Conservation (phyloP, 2,888 invertebrate genomes). For the Sicus ferrugineus region DNA sequence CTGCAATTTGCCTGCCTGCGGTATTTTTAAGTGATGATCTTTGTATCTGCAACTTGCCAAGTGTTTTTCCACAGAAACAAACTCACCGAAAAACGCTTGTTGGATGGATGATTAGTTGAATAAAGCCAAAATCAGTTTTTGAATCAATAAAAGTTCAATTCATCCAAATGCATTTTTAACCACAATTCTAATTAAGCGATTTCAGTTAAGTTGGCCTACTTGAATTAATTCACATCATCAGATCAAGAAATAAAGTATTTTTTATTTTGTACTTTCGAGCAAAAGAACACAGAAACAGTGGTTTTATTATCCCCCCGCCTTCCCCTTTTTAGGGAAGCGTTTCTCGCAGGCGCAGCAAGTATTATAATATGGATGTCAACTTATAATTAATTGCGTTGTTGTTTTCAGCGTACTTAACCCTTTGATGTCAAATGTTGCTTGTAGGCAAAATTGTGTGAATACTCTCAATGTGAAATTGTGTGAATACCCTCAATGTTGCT, state of each 20-base stretch:
- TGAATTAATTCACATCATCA: slow-evolving; percentile 1
- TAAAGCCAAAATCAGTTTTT: not conserved
- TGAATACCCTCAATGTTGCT: too few relatives aligned
- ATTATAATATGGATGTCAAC: too few relatives aligned
- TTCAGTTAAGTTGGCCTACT: not conserved
- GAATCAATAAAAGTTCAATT: not conserved
- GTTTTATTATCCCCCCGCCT: too few relatives aligned
- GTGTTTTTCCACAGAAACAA: not conserved
- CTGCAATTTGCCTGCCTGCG: slow-evolving; percentile 17
- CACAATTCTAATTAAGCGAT: not conserved
- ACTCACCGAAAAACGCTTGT: not conserved
- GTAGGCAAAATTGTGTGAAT: too few relatives aligned
- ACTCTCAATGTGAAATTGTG: too few relatives aligned
- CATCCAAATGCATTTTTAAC: not conserved
- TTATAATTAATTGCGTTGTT: too few relatives aligned
- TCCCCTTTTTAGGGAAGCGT: too few relatives aligned
- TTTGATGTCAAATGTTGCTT: too few relatives aligned
- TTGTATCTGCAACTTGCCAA: slow-evolving; percentile 28
- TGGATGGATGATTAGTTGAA: not conserved
- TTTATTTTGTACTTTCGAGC: slow-evolving; percentile 49
- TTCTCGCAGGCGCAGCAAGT: too few relatives aligned
- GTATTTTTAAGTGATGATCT: slow-evolving; percentile 22
- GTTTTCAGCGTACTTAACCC: too few relatives aligned
- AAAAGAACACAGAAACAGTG: slow-evolving; percentile 36
- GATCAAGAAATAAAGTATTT: slow-evolving; percentile 32